phyloP scores from a whole-genome alignment of 2,113 vertebrate genomes.

The human (Homo sapiens) region DNA sequence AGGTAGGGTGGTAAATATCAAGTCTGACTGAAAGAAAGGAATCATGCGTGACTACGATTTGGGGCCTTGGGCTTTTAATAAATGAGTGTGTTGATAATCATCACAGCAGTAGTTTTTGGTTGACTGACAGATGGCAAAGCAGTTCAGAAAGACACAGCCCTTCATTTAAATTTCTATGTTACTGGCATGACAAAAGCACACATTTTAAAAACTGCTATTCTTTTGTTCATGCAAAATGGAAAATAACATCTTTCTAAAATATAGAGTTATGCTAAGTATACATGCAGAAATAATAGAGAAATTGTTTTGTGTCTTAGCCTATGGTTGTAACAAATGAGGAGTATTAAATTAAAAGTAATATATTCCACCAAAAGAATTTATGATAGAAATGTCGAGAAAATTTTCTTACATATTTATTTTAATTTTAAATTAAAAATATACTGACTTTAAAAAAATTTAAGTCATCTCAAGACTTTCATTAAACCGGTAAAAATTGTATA shows the following conservation, averaged over 20 bases:
- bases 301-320: neutral
- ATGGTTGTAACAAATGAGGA: slow-evolving; percentile 1
- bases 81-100: neutral
- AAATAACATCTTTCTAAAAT: slow-evolving; percentile 45
- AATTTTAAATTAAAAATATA: slow-evolving; percentile 25
- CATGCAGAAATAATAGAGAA: neutral
- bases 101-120: neutral
- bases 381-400: neutral
- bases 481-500: neutral
- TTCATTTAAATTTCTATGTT: slow-evolving; percentile 34
- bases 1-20: neutral
- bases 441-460: neutral
- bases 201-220: neutral
- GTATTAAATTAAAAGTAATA: neutral
- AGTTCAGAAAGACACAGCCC: neutral
- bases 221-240: slow-evolving; percentile 33
- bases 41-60: neutral
- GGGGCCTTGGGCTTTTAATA: neutral
- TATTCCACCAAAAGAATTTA: neutral
- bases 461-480: neutral
- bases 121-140: slow-evolving; percentile 33
- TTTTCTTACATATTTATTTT: neutral
- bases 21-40: neutral
- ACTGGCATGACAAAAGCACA: neutral
- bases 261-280: slow-evolving; percentile 23